These are phyloP conservation scores for Tyto alba DNA, from an alignment of 2,113 vertebrate species.

Conservation along the genomic window DNA sequence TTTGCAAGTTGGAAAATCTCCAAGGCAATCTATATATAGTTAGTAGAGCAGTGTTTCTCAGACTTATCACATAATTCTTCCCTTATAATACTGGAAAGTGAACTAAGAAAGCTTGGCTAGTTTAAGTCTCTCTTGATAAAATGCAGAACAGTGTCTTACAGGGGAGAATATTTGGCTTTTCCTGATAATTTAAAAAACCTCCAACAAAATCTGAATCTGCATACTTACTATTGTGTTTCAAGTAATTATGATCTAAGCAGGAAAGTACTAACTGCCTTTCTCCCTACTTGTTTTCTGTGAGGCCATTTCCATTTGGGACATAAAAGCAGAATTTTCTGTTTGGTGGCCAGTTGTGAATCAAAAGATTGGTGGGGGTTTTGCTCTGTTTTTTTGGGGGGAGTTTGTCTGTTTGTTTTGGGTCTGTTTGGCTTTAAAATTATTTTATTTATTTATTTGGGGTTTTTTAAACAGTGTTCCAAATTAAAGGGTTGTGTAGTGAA, in stretches of 20 bases:
- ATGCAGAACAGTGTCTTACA: background rate
- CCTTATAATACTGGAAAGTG: background rate
- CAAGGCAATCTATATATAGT: constrained; percentile 8
- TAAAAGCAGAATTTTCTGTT: background rate
- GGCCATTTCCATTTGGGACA: background rate
- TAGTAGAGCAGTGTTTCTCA: background rate
- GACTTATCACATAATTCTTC: background rate
- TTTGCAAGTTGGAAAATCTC: constrained; percentile 42
- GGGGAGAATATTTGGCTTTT: background rate
- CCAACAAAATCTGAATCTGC: background rate
- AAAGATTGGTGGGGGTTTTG: background rate
- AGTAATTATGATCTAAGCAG: background rate
- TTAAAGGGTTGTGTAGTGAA: background rate
- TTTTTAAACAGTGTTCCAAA: background rate
- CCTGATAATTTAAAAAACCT: background rate
- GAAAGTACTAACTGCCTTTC: background rate
- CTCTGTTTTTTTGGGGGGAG: background rate
- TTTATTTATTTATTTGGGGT: background rate
- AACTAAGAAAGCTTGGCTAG: background rate
- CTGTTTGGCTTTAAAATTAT: background rate
- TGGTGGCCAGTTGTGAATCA: background rate
- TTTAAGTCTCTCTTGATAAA: background rate
- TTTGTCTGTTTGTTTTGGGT: background rate
- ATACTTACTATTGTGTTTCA: background rate
- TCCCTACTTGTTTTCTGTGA: background rate